A percentile compares a stretch with the other conserved stretches of the same genome.
Conservation (phyloP, 2,797 vertebrate species). For the Coranthus polyacanthus region DNA sequence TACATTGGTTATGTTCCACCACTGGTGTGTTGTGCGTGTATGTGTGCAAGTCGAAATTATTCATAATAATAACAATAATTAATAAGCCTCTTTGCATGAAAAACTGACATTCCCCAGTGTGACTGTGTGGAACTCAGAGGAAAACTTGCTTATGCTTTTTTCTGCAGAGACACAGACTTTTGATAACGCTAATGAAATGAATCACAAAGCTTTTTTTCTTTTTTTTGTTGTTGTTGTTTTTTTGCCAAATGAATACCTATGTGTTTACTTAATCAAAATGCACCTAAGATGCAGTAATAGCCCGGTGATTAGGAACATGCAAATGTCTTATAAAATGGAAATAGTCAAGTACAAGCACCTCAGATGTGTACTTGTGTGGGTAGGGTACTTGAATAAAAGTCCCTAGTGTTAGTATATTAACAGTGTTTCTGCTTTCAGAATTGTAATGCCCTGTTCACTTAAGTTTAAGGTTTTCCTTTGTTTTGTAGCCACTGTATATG, state of each 20-base stretch:
- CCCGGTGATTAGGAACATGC: slow-evolving; percentile 27
- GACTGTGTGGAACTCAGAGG: slow-evolving; percentile 15
- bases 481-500: neutral
- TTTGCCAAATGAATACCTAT: slow-evolving; percentile 58
- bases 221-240: slow-evolving; percentile 24
- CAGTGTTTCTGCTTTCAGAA: neutral
- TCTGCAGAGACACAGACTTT: slow-evolving; percentile 21
- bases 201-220: slow-evolving; percentile 11
- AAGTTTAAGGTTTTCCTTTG: neutral
- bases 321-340: too few species aligned
- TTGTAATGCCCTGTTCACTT: neutral
- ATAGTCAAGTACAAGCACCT: too few species aligned
- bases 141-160: slow-evolving; percentile 23
- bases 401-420: too few species aligned
- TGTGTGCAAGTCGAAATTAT: too few species aligned
- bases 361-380: too few species aligned
- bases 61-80: neutral
- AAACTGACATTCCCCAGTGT: neutral
- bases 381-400: too few species aligned
- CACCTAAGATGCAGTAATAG: slow-evolving; percentile 39
- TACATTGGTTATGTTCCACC: too few species aligned
- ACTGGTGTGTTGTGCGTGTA: too few species aligned
- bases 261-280: slow-evolving; percentile 68
- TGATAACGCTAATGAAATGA: slow-evolving; percentile 59
- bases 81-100: neutral